phyloP scores from a whole-genome alignment of 2,797 vertebrate genomes.

The Darevskia nairensis region DNA sequence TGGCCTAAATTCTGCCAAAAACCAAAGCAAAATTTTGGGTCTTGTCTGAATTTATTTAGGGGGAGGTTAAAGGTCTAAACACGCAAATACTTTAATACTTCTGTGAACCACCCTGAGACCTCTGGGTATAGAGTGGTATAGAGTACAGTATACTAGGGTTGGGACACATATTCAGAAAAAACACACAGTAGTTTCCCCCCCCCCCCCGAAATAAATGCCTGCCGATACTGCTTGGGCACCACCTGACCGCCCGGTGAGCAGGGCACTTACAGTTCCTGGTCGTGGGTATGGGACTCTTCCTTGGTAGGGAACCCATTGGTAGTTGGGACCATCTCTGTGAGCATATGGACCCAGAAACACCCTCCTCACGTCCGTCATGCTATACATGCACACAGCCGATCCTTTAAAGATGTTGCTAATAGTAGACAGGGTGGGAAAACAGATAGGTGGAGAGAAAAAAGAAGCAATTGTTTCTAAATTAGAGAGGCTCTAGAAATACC shows the following conservation, averaged over 20 bases:
- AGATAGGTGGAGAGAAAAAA: constrained; percentile 22
- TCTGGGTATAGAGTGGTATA: too few relatives aligned
- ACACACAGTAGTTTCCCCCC: not conserved
- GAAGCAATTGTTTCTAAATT: constrained; percentile 63
- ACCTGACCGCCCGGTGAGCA: not conserved
- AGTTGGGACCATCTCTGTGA: constrained; percentile 96
- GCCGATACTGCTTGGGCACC: not conserved
- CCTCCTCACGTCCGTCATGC: constrained; percentile 94
- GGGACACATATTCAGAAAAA: too few relatives aligned
- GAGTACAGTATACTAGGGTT: too few relatives aligned
- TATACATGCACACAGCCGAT: constrained; percentile 97
- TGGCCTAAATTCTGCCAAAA: too few relatives aligned
- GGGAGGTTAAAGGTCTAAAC: too few relatives aligned
- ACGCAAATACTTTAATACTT: too few relatives aligned
- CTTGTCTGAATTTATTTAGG: too few relatives aligned
- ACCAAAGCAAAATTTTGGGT: too few relatives aligned
- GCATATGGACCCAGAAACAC: constrained; percentile 97
- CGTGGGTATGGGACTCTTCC: constrained; percentile 96
- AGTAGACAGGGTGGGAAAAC: not conserved
- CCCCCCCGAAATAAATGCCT: not conserved
- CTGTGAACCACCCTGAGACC: too few relatives aligned
- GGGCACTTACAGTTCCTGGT: constrained; percentile 93
- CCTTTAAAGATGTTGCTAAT: constrained; percentile 97
- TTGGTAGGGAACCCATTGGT: constrained; percentile 97
- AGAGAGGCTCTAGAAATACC: constrained; percentile 42